Base-by-base conservation (phyloP, 1,140 invertebrate genomes). In the Aphis craccivora region DNA sequence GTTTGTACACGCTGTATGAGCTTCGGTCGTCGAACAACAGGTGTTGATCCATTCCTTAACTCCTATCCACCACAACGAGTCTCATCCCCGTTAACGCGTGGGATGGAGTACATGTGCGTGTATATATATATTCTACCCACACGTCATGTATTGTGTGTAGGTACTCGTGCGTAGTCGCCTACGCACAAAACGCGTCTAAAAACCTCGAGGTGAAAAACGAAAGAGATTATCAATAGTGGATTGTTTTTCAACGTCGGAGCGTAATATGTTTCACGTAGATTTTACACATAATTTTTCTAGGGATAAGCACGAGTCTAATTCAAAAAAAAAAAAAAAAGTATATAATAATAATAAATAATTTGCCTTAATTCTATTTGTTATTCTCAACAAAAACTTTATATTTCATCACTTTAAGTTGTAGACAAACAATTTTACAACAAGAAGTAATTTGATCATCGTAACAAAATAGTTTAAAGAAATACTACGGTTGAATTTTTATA, bases 1-100 rank as follows among this genome's bases (percentile, higher is more conserved):
- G 45, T 88, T 88, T 35, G 48, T n/a, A 89, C 87, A 89, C 87
- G 87, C 48, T 22, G n/a, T 35, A n/a, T 37, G 35, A 89, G 48
- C 87, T 53, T 5, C 48, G n/a, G 45, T 23, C 48, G n/a, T 22
- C 48, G 45, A 89, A 89, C 87, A 89, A 89, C 87, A 89, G 87
- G 87, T 89, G 87, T 89, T 51, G 87, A 89, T 89, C 87, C 48
- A 35, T 22, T 37, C 45, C 87, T 53, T 35, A 53, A 53, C 22
- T 40, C n/a, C 48, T 89, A n/a, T 76, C 25, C 84, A 25, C 43
- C 35, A 18, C 86, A 7, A 18, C 45, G 18, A 45, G 43, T 8
- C 23, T 30, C 86, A n/a, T 87, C 84, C 37, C 83, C 30, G 23
- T 84, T 8, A 37, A 37, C 8, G 3, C 81, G 8, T 67, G 60